Conservation (phyloP, 1,140 invertebrate species). For the Drosophila truncata region DNA sequence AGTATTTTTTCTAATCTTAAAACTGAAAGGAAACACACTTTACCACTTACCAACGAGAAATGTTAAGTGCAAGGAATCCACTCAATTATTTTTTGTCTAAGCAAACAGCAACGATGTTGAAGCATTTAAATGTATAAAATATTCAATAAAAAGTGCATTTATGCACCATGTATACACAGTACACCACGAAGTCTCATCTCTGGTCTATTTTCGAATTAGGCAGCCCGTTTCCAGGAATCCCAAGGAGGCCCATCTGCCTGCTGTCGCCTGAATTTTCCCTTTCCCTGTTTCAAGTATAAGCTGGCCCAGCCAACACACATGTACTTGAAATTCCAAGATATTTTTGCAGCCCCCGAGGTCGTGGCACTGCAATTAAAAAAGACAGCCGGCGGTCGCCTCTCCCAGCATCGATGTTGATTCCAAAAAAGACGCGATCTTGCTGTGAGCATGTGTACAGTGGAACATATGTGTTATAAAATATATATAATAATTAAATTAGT, state of each 20-base stretch:
- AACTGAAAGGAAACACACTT: constrained; percentile 5
- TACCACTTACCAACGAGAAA: constrained; percentile 44
- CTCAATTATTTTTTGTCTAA: constrained; percentile 47
- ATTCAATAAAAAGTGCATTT: constrained; percentile 62
- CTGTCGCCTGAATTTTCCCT: constrained; percentile 17
- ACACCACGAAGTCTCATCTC: background rate
- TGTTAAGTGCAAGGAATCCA: constrained; percentile 52
- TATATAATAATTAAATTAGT: background rate
- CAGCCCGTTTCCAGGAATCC: constrained; percentile 55
- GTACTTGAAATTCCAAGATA: constrained; percentile 83
- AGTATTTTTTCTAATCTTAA: constrained; percentile 34
- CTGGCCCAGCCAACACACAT: constrained; percentile 43
- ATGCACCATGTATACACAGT: constrained; percentile 51
- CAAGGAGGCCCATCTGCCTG: constrained; percentile 57
- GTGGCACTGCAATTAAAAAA: constrained; percentile 79
- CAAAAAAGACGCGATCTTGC: constrained; percentile 53
- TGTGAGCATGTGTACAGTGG: constrained; percentile 30
- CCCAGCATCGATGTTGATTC: constrained; percentile 53
- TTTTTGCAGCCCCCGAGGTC: constrained; percentile 77
- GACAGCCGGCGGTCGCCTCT: constrained; percentile 65
- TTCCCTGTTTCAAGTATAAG: constrained; percentile 62
- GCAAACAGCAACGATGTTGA: constrained; percentile 44
- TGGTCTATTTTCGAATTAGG: constrained; percentile 47
- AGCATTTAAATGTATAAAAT: constrained; percentile 59
- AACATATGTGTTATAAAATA: background rate